These are phyloP conservation scores for Lordiphosa collinella DNA, from an alignment of 1,140 invertebrate species.

Conservation along the genomic window DNA sequence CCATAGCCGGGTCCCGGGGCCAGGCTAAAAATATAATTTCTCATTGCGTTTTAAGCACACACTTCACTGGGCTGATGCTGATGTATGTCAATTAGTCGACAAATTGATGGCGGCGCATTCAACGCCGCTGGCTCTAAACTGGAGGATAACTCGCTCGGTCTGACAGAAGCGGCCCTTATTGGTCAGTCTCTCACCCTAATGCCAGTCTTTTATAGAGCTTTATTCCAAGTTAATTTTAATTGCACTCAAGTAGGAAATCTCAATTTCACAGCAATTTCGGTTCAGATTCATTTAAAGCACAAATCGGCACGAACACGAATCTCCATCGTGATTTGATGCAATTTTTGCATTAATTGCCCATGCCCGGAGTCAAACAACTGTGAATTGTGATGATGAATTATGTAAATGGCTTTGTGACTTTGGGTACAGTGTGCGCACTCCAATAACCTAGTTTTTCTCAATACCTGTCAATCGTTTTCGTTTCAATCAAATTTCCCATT, in stretches of 20 bases:
- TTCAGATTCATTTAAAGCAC: slow-evolving; percentile 44
- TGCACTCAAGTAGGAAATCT: slow-evolving; percentile 71
- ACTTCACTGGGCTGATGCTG: slow-evolving; percentile 28
- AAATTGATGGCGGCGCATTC: slow-evolving; percentile 60
- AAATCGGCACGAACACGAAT: slow-evolving; percentile 49
- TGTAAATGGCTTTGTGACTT: too few relatives aligned
- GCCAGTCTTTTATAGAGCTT: slow-evolving; percentile 33
- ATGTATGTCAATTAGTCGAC: slow-evolving; percentile 73
- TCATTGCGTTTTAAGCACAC: slow-evolving; percentile 59
- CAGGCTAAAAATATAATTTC: slow-evolving; percentile 56
- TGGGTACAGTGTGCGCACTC: too few relatives aligned
- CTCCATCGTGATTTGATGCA: slow-evolving; percentile 38
- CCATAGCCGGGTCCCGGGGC: slow-evolving; percentile 1
- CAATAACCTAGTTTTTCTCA: too few relatives aligned
- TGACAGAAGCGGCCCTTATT: slow-evolving; percentile 5
- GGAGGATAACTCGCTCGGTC: slow-evolving; percentile 6
- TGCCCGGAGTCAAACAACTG: too few relatives aligned
- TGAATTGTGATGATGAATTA: too few relatives aligned
- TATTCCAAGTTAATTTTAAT: slow-evolving; percentile 72
- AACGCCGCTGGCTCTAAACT: slow-evolving; percentile 35
- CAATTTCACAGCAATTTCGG: slow-evolving; percentile 65
- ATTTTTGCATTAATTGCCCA: slow-evolving; percentile 47
- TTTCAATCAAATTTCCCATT: too few relatives aligned
- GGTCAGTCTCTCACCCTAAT: slow-evolving; percentile 30
- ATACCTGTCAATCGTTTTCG: too few relatives aligned